phyloP scores from a whole-genome alignment of 2,888 invertebrate genomes.

The Lamellibrachia satsuma region DNA sequence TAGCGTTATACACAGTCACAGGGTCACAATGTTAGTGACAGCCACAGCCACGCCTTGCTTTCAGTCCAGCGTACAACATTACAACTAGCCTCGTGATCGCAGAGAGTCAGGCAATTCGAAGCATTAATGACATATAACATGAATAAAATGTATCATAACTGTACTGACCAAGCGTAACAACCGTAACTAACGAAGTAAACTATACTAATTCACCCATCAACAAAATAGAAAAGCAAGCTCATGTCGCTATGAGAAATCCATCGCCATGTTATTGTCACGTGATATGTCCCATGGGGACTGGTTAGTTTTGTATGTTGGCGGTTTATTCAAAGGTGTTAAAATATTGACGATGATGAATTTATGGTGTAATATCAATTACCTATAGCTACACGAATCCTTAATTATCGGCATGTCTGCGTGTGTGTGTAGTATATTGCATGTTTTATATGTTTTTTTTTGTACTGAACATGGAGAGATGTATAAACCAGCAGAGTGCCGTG shows the following conservation, averaged over 20 bases:
- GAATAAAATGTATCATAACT: neutral
- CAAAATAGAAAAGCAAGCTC: neutral
- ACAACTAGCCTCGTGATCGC: neutral
- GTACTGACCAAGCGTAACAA: neutral
- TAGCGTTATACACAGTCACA: too few species aligned
- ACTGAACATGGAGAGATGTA: too few species aligned
- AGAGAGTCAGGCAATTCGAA: neutral
- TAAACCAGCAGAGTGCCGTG: too few species aligned
- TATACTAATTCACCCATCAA: neutral
- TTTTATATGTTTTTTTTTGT: too few species aligned
- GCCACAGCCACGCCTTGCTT: neutral
- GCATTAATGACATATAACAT: neutral
- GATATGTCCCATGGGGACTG: neutral
- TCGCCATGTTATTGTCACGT: slow-evolving; percentile 13
- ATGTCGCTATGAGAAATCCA: neutral
- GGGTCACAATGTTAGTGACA: too few species aligned
- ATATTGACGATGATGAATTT: too few species aligned
- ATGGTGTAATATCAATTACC: too few species aligned
- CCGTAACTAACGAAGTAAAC: neutral
- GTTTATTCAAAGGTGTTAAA: neutral
- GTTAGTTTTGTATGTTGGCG: neutral
- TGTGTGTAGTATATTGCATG: too few species aligned
- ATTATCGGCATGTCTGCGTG: too few species aligned
- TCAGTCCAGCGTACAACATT: neutral
- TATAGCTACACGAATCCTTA: too few species aligned